Evolutionary conservation across 2,797 vertebrate species (phyloP), one percentile per base, ranked within the genome.

Genomic region (Paguma larvata): DNA sequence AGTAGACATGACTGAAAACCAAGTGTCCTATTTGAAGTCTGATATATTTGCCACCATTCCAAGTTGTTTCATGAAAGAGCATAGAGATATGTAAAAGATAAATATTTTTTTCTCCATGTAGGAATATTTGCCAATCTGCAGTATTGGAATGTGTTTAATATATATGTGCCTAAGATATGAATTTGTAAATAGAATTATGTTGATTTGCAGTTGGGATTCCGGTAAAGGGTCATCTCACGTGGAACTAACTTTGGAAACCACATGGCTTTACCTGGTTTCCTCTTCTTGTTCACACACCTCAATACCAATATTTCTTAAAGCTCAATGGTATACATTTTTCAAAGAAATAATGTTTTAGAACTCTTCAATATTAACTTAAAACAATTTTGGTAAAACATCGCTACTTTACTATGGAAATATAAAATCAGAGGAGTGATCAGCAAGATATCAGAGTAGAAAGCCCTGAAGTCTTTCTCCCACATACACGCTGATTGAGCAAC

Each of bases 21-120:
- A 87, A 27, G 3, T 89, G 14, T 72, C 19, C n/a, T 85, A 85
- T 90, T 97, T 96, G 38, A 77, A 14, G 12, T 67, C 14, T 94
- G 51, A 7, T 56, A 44, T 34, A 77, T 95, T 79, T 67, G 48
- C 56, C 68, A 87, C 34, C 9, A 85, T 23, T 78, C 18, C 27
- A 85, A 56, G 44, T 78, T 92, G 14, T 59, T 90, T 92, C 19
- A 90, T 53, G 38, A 51, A 95, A 75, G 18, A 79, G 19, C 48
- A 48, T 80, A 46, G 56, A 82, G 34, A 70, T 30, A 18, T 34
- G 23, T n/a, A 75, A 38, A 44, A 30, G 73, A 32, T 75, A 75
- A 78, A 44, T 18, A 62, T 30, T 19, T 62, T 13, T 88, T 34
- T 27, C 51, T 25, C 8, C 10, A 63, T 32, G 2, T 27, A 56